Percentiles rank a stretch among this genome's conserved stretches.
Evolutionary conservation across 2,888 invertebrate species (phyloP).

Genomic region (Chrysina gloriosa): DNA sequence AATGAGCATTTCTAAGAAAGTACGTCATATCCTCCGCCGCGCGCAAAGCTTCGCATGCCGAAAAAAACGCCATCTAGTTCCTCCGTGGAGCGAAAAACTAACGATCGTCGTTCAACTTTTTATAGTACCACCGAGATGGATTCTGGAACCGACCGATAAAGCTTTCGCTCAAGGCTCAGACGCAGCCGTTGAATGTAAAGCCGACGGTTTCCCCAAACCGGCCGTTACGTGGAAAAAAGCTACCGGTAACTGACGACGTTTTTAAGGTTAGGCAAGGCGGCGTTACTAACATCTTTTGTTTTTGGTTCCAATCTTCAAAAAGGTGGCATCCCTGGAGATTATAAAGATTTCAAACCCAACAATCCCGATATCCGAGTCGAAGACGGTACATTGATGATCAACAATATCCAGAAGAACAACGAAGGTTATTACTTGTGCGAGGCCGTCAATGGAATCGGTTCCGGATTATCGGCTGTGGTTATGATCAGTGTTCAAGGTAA

Average conservation of each 20-base stretch:
- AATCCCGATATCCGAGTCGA: constrained; percentile 92
- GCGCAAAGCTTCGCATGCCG: constrained; percentile 39
- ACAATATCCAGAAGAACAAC: constrained; percentile 92
- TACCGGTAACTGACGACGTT: constrained; percentile 79
- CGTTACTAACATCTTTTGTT: neutral
- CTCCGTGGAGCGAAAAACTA: neutral
- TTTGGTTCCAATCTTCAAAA: constrained; percentile 16
- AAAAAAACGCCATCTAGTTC: neutral
- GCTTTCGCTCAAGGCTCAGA: constrained; percentile 95
- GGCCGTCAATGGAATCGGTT: constrained; percentile 95
- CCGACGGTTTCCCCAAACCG: constrained; percentile 95
- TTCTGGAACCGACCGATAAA: constrained; percentile 93
- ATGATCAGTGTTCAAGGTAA: constrained; percentile 93
- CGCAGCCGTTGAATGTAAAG: constrained; percentile 94
- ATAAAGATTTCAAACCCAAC: constrained; percentile 90
- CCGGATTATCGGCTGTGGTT: constrained; percentile 93
- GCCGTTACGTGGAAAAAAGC: constrained; percentile 96
- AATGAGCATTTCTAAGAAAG: too few species aligned
- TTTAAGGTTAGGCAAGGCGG: neutral
- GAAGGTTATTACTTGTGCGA: constrained; percentile 96
- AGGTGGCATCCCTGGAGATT: constrained; percentile 93
- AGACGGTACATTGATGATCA: constrained; percentile 91
- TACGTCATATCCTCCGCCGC: neutral
- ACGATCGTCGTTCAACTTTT: constrained; percentile 60
- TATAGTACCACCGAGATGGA: constrained; percentile 97